phyloP scores from a whole-genome alignment of 2,113 vertebrate genomes.

The Sminthopsis crassicaudata region DNA sequence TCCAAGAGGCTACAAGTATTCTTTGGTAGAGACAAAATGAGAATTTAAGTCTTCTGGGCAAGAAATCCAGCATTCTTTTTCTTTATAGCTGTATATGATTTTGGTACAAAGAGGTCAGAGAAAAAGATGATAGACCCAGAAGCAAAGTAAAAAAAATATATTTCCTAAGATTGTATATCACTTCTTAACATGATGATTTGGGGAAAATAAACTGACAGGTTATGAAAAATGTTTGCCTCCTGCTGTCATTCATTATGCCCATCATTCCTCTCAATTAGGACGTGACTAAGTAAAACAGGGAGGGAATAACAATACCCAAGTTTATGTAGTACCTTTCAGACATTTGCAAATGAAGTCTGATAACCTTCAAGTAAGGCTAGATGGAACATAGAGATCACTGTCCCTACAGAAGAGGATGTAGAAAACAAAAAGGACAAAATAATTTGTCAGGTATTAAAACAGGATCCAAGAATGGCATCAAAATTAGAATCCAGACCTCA shows the following conservation, averaged over 20 bases:
- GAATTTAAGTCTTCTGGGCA: not conserved
- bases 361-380: conserved; percentile 10
- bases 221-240: conserved; percentile 38
- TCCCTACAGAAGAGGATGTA: not conserved
- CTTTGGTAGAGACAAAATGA: not conserved
- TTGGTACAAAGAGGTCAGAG: conserved; percentile 3
- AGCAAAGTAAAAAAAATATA: conserved; percentile 9
- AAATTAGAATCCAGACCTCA: not conserved
- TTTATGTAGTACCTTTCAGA: conserved; percentile 4
- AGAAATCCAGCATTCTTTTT: not conserved
- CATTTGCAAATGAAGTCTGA: conserved; percentile 3
- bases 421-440: not conserved
- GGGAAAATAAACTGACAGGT: conserved; percentile 48
- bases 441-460: not conserved
- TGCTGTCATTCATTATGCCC: conserved; percentile 52
- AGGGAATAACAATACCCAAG: conserved; percentile 28
- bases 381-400: not conserved
- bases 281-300: conserved; percentile 28
- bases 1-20: not conserved
- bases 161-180: conserved; percentile 33
- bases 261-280: conserved; percentile 28
- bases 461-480: not conserved
- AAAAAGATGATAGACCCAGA: conserved; percentile 36
- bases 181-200: conserved; percentile 37
- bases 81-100: not conserved